Evolutionary conservation across 2,888 invertebrate species (phyloP).

Genomic region (Pachydiplax longipennis): DNA sequence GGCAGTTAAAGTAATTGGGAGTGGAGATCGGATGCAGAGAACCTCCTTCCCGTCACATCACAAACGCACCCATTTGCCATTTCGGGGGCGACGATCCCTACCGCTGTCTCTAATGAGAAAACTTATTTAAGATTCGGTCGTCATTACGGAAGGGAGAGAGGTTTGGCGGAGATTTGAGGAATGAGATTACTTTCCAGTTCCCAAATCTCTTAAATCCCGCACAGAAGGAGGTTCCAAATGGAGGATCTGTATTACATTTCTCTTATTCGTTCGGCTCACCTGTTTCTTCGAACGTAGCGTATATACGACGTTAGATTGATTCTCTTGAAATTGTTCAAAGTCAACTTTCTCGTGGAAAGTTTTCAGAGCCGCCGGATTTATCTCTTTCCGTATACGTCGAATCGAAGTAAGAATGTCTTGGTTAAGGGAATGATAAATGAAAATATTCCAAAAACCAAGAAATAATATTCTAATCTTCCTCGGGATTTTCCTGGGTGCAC

Average conservation of each 20-base stretch:
- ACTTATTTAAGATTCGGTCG: constrained; percentile 42
- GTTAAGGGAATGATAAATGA: too few species aligned
- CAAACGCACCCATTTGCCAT: background rate
- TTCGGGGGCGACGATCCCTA: background rate
- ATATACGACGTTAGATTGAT: background rate
- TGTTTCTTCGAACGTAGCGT: background rate
- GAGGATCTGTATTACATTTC: background rate
- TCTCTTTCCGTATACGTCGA: too few species aligned
- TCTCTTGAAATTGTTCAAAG: background rate
- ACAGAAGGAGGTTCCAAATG: constrained; percentile 9
- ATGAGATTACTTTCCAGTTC: constrained; percentile 37
- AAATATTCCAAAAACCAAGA: too few species aligned
- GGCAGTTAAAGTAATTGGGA: too few species aligned
- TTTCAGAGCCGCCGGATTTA: too few species aligned
- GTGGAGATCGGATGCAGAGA: background rate
- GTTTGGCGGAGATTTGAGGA: constrained; percentile 9
- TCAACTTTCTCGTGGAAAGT: too few species aligned
- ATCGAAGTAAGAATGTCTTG: too few species aligned
- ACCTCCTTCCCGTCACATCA: background rate
- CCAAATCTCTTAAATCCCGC: constrained; percentile 35
- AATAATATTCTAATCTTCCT: too few species aligned
- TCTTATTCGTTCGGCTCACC: background rate
- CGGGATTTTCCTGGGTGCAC: too few species aligned
- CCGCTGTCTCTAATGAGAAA: constrained; percentile 34
- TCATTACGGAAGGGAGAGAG: background rate